Evolutionary conservation across 2,797 vertebrate genomes (phyloP).

Genomic region (Sternarchorhynchus goeldii): DNA sequence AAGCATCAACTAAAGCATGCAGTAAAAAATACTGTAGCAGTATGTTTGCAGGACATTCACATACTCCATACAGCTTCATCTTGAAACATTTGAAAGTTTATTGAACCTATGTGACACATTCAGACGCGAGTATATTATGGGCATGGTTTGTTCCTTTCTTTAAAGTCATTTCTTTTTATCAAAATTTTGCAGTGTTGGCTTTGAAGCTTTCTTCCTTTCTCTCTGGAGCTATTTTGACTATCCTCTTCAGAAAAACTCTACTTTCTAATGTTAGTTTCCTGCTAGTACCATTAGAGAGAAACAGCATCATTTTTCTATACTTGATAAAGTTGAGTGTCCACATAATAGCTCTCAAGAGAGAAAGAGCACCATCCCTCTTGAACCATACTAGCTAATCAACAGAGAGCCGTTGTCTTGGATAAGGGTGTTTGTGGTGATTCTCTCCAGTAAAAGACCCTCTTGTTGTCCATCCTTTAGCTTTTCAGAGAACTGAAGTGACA

Average conservation of each 20-base stretch:
- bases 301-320: slow-evolving; percentile 29
- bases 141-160: not conserved
- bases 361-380: slow-evolving; percentile 31
- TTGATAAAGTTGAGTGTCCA: slow-evolving; percentile 41
- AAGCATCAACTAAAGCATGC: slow-evolving; percentile 16
- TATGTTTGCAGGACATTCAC: too few species aligned
- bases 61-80: not conserved
- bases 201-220: not conserved
- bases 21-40: slow-evolving; percentile 1
- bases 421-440: slow-evolving; percentile 45
- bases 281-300: slow-evolving; percentile 15
- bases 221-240: slow-evolving; percentile 21
- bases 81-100: not conserved
- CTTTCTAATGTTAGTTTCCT: slow-evolving; percentile 25
- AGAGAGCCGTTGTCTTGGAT: slow-evolving; percentile 34
- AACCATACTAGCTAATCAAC: slow-evolving; percentile 37
- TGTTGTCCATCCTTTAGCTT: slow-evolving; percentile 22
- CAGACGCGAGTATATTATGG: not conserved
- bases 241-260: not conserved
- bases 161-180: not conserved
- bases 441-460: slow-evolving; percentile 31
- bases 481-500: slow-evolving; percentile 41
- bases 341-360: slow-evolving; percentile 32
- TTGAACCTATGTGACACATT: not conserved
- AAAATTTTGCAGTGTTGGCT: not conserved